phyloP scores from a whole-genome alignment of 2,113 vertebrate species.

The Oryzias melastigma region DNA sequence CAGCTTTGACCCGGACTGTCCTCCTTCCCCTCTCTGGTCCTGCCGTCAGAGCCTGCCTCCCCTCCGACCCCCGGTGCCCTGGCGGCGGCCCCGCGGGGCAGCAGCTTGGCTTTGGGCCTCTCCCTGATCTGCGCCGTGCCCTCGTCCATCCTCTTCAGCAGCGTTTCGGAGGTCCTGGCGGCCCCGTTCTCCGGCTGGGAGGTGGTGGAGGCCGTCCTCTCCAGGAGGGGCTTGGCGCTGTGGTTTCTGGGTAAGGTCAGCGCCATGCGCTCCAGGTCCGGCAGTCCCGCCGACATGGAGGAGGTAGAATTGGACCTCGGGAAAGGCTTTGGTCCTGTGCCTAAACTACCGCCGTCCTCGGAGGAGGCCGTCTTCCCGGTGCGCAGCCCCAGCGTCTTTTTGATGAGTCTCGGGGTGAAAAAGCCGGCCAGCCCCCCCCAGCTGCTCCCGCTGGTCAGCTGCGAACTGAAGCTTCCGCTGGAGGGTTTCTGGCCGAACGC shows the following conservation, averaged over 20 bases:
- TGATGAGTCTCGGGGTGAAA: slow-evolving; percentile 97
- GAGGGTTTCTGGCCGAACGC: slow-evolving; percentile 88
- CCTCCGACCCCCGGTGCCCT: slow-evolving; percentile 74
- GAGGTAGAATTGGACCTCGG: slow-evolving; percentile 98
- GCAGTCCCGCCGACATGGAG: slow-evolving; percentile 95
- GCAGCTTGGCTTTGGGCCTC: slow-evolving; percentile 92
- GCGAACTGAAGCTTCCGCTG: slow-evolving; percentile 73
- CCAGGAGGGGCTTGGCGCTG: slow-evolving; percentile 90
- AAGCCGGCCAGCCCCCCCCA: slow-evolving; percentile 96
- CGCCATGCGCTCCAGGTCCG: slow-evolving; percentile 96
- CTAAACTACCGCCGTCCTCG: slow-evolving; percentile 77
- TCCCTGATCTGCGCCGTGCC: slow-evolving; percentile 87
- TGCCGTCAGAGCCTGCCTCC: slow-evolving; percentile 68
- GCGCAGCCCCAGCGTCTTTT: slow-evolving; percentile 94
- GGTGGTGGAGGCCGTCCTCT: slow-evolving; percentile 89
- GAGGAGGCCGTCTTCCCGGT: slow-evolving; percentile 85
- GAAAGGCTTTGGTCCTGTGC: slow-evolving; percentile 86
- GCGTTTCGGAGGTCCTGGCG: slow-evolving; percentile 75
- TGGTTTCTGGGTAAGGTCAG: slow-evolving; percentile 96
- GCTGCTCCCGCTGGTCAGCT: slow-evolving; percentile 81
- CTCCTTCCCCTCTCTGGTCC: slow-evolving; percentile 74
- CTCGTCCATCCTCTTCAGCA: slow-evolving; percentile 87
- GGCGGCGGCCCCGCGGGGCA: slow-evolving; percentile 80
- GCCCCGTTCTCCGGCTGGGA: slow-evolving; percentile 91
- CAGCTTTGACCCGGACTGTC: slow-evolving; percentile 80